These are phyloP conservation scores for Beris morrisii DNA, from an alignment of 2,888 invertebrate genomes.

Conservation along the genomic window DNA sequence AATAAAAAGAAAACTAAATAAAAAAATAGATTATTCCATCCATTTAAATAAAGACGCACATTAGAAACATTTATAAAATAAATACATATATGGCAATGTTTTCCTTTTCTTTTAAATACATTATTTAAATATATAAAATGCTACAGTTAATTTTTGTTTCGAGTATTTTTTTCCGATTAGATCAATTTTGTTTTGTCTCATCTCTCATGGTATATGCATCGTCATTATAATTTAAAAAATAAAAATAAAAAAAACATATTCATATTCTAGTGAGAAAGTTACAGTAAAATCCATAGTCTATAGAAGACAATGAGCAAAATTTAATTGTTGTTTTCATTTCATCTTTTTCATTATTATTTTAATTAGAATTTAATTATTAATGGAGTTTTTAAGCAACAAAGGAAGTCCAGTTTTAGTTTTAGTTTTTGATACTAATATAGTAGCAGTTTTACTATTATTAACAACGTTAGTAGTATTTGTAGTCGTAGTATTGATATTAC, in stretches of 20 bases:
- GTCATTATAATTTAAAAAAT: not conserved
- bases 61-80: not conserved
- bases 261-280: not conserved
- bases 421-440: slow-evolving; percentile 57
- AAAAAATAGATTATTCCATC: not conserved
- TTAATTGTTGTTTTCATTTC: not conserved
- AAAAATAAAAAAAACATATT: too few relatives aligned
- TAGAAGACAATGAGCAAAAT: slow-evolving; percentile 3
- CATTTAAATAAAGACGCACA: not conserved
- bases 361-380: slow-evolving; percentile 44
- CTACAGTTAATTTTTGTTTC: slow-evolving; percentile 15
- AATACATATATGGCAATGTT: slow-evolving; percentile 25
- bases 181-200: not conserved
- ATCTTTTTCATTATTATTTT: not conserved
- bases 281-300: not conserved
- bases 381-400: slow-evolving; percentile 55
- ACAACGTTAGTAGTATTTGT: slow-evolving; percentile 35
- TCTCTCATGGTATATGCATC: not conserved
- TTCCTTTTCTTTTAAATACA: slow-evolving; percentile 2
- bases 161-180: slow-evolving; percentile 7
- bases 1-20: not conserved
- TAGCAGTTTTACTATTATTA: slow-evolving; percentile 53
- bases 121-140: slow-evolving; percentile 9
- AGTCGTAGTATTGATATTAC: slow-evolving; percentile 22
- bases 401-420: slow-evolving; percentile 58